Conservation (phyloP, 2,888 invertebrate species). For the Clusia tigrina region DNA sequence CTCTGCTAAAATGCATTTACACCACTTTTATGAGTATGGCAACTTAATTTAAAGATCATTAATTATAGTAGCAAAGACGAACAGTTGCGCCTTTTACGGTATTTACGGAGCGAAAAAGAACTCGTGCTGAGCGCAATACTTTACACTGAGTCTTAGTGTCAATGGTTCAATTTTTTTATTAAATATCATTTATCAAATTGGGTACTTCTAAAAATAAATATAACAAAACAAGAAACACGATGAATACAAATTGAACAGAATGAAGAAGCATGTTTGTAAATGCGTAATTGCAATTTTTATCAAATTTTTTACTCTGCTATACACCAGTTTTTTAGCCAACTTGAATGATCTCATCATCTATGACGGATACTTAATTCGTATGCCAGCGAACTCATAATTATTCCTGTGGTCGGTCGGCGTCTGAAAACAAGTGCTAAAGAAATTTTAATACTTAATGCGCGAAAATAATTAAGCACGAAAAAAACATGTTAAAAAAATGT, state of each 20-base stretch:
- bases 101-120: no score
- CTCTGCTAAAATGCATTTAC: background rate
- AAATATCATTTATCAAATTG: background rate
- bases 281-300: no score
- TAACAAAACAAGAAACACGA: background rate
- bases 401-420: no score
- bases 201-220: background rate
- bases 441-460: no score
- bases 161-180: background rate
- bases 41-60: constrained; percentile 20
- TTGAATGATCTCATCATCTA: background rate
- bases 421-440: no score
- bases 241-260: background rate
- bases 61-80: background rate
- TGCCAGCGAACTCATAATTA: no score
- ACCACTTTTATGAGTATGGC: constrained; percentile 7
- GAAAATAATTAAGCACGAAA: no score
- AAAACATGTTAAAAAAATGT: no score
- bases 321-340: background rate
- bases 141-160: background rate
- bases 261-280: no score
- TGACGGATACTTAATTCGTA: no score
- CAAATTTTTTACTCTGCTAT: background rate
- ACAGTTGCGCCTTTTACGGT: background rate
- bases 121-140: background rate